Conservation (phyloP, 1,140 invertebrate species). For the Hetaerina americana region DNA sequence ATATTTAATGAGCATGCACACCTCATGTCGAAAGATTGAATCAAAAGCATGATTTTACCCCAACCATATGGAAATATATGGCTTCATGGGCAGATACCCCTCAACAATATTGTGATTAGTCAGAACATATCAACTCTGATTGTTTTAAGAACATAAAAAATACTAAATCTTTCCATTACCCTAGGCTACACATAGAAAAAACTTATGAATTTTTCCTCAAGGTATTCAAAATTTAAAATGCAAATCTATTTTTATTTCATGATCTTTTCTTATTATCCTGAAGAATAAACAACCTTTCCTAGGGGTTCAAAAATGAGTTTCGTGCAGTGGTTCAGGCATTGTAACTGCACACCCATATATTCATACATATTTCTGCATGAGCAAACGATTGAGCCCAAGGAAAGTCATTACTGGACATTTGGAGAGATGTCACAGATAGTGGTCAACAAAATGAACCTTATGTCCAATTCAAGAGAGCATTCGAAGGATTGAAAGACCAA, state of each 20-base stretch:
- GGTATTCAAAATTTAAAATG: neutral
- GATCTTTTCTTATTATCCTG: neutral
- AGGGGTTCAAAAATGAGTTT: too few species aligned
- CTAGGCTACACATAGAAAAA: neutral
- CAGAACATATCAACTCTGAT: neutral
- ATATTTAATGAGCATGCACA: neutral
- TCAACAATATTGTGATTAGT: neutral
- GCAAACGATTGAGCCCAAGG: neutral
- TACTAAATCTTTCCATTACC: neutral
- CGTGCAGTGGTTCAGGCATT: neutral
- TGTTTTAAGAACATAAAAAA: neutral
- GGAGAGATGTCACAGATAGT: neutral
- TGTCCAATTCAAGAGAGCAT: conserved; percentile 1
- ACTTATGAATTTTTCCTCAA: neutral
- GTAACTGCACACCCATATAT: neutral
- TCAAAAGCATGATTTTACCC: too few species aligned
- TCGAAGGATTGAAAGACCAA: neutral
- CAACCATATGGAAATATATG: too few species aligned
- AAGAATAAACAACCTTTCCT: neutral
- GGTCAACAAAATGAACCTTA: neutral
- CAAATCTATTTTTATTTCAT: neutral
- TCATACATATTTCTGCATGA: neutral
- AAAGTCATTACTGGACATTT: neutral
- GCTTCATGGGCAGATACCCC: neutral
- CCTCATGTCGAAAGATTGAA: neutral